Evolutionary conservation across 2,113 vertebrate genomes (phyloP).

Genomic region (Oryzias curvinotus): DNA sequence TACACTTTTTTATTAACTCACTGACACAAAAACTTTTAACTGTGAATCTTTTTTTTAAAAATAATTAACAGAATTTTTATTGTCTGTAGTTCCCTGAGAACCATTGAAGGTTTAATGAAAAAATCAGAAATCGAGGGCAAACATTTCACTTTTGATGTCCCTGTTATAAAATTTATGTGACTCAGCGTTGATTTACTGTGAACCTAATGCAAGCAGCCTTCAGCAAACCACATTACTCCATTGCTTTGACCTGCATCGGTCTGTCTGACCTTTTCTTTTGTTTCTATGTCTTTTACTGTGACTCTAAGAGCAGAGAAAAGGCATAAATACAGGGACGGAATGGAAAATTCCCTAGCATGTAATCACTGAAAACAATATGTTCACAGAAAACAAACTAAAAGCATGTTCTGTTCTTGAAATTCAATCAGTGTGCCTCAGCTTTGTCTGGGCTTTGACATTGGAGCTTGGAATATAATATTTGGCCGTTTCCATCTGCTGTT

Average conservation of each 20-base stretch:
- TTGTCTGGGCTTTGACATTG: slow-evolving; percentile 3
- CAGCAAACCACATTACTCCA: slow-evolving; percentile 53
- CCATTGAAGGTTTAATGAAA: slow-evolving; percentile 11
- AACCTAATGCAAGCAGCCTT: slow-evolving; percentile 54
- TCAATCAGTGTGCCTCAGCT: neutral
- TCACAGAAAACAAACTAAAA: neutral
- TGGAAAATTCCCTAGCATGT: neutral
- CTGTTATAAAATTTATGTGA: slow-evolving; percentile 14
- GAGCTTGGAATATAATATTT: slow-evolving; percentile 5
- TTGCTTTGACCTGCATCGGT: slow-evolving; percentile 13
- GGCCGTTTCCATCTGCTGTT: slow-evolving; percentile 8
- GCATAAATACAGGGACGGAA: neutral
- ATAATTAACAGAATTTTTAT: neutral
- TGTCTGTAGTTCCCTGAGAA: slow-evolving; percentile 3
- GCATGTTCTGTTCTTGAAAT: neutral
- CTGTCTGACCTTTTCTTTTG: slow-evolving; percentile 63
- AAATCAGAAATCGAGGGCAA: slow-evolving; percentile 15
- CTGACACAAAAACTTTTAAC: too few species aligned
- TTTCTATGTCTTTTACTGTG: slow-evolving; percentile 12
- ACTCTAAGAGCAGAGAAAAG: slow-evolving; percentile 4
- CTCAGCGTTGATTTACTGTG: slow-evolving; percentile 4
- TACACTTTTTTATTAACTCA: too few species aligned
- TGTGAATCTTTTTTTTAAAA: too few species aligned
- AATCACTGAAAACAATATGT: neutral
- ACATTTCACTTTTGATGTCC: slow-evolving; percentile 20